Conservation (phyloP, 2,888 invertebrate genomes). For the Polyploca ridens region DNA sequence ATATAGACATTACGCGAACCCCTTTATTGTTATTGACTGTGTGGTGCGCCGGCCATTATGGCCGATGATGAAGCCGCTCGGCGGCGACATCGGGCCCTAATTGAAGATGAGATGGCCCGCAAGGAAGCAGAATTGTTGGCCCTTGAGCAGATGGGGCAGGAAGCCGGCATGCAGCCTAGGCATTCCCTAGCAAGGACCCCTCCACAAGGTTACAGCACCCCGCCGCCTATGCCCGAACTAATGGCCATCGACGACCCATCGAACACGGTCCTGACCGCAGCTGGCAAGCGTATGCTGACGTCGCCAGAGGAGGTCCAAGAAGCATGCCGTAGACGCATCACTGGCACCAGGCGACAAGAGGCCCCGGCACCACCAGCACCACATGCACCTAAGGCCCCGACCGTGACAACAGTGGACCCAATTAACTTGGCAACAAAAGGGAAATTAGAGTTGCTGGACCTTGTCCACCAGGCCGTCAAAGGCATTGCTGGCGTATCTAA, state of each 20-base stretch:
- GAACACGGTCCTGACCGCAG: not conserved
- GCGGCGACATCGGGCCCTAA: not conserved
- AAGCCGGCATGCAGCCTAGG: not conserved
- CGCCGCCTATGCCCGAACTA: not conserved
- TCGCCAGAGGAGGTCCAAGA: conserved; percentile 19
- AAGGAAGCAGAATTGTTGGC: not conserved
- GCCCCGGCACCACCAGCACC: no score
- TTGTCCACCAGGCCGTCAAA: conserved; percentile 14
- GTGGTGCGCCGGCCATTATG: not conserved
- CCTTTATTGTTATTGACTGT: no score
- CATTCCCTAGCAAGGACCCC: not conserved
- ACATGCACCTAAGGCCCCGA: no score
- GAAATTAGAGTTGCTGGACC: conserved; percentile 9
- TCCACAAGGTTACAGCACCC: not conserved
- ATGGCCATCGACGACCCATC: no score
- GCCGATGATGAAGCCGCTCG: not conserved
- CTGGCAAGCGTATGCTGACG: not conserved
- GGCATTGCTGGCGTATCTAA: conserved; percentile 16
- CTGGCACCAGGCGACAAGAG: not conserved
- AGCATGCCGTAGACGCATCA: not conserved
- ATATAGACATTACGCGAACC: not conserved
- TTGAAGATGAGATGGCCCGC: not conserved
- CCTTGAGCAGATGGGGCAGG: not conserved
- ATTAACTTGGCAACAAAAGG: no score
- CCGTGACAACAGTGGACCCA: not conserved